Evolutionary conservation across 2,888 invertebrate species (phyloP).

Genomic region (Onthophagus sagittarius): DNA sequence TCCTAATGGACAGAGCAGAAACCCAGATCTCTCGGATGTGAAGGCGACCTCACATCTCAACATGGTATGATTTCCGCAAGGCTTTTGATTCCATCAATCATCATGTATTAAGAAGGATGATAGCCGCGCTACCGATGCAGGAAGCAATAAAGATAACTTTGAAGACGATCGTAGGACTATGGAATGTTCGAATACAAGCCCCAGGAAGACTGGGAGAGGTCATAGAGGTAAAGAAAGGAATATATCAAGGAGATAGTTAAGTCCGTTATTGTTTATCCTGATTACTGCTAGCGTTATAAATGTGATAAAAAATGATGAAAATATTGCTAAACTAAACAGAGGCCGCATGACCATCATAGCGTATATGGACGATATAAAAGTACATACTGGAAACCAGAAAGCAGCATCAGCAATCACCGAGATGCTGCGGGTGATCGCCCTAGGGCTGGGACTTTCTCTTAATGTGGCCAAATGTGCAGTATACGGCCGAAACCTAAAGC

Average conservation of each 20-base stretch:
- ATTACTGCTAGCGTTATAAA: neutral
- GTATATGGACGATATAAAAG: neutral
- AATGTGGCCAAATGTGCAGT: neutral
- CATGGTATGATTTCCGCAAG: slow-evolving; percentile 19
- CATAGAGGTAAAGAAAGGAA: no score
- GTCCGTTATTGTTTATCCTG: neutral
- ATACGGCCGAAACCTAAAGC: neutral
- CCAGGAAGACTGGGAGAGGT: no score
- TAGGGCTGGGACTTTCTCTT: neutral
- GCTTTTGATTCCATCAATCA: slow-evolving; percentile 16
- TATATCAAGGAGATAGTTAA: neutral
- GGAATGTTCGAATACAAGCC: neutral
- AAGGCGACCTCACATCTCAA: neutral
- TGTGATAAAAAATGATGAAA: neutral
- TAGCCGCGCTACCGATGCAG: neutral
- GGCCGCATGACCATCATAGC: neutral
- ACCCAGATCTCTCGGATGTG: neutral
- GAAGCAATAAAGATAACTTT: no score
- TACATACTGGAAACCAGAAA: neutral
- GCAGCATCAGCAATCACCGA: neutral
- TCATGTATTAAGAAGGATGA: neutral
- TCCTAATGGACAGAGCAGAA: no score
- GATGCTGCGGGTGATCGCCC: no score
- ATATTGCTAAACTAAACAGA: neutral
- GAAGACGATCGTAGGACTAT: neutral